Base-by-base conservation (phyloP, 2,113 vertebrate species). In the Oreochromis spilurus region DNA sequence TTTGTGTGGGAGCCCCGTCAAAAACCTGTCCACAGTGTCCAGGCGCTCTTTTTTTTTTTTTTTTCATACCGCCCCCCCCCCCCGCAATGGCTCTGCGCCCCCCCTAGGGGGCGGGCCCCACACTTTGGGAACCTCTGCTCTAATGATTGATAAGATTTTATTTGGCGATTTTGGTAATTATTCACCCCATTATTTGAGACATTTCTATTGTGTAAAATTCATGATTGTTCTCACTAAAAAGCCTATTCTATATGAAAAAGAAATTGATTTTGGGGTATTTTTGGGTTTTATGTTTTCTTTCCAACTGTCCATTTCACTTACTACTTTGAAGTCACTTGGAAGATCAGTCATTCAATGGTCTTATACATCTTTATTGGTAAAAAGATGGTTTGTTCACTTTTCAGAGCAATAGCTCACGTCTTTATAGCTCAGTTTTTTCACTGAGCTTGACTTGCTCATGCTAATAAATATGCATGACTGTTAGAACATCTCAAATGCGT, bases 361-460 rank as follows among this genome's bases (percentile, higher is more conserved):
- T 53, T 57, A 84, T 11, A 83, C 60, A 90, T 90, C 87, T 89
- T 93, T 94, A 90, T 21, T 57, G 14, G 75, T 72, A 52, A 91
- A 84, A 93, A 94, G 79, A 94, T 94, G 87, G 5, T 84, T 81
- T 54, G 43, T 84, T 34, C 17, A 86, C 38, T 75, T 89, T 87
- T 92, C 52, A 72, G 78, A 84, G 65, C 81, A 79, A 21, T 40
- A 43, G 43, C 58, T 87, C 79, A 78, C 38, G 7, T 79, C 48
- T 83, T 88, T 89, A 34, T 3, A 1, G 62, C 54, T 78, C 62
- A 81, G 45, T 86, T 65, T 83, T 81, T 26, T 45, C 52, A 45
- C n/a, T 84, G 55, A 83, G 43, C 26, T 21, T 80, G 72, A 87
- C 31, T 84, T 90, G 14, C 65, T 87, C 81, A 87, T 90, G 86